Conservation (phyloP, 2,888 invertebrate genomes). For the Phorcus lineatus region DNA sequence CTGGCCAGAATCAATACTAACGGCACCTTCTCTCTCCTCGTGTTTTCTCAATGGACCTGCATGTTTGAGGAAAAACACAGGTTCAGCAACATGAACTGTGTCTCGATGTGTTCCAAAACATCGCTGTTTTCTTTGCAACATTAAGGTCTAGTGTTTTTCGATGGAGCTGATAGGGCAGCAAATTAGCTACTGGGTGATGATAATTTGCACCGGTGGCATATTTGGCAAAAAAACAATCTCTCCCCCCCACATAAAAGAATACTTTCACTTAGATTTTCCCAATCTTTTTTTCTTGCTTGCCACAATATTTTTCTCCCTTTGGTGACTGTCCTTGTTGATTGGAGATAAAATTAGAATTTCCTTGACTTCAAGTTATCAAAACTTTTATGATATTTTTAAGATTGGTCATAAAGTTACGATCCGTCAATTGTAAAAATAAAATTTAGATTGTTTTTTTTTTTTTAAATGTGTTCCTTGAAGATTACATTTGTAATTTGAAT, state of each 20-base stretch:
- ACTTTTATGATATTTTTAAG: no score
- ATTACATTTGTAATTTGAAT: no score
- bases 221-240: not conserved
- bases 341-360: no score
- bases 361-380: no score
- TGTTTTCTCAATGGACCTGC: not conserved
- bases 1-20: not conserved
- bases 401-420: no score
- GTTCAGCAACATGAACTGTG: not conserved
- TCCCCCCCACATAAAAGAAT: not conserved
- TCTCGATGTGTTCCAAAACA: not conserved
- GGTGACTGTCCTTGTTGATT: no score
- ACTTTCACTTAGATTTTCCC: not conserved
- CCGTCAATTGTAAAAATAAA: no score
- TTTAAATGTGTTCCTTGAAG: no score
- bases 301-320: no score
- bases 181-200: not conserved
- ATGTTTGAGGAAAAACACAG: not conserved
- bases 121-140: constrained; percentile 13
- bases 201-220: not conserved
- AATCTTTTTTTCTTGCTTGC: not conserved
- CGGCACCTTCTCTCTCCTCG: not conserved
- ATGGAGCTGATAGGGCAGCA: not conserved
- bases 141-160: constrained; percentile 1
- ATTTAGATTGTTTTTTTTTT: no score